Conservation (phyloP, 2,797 vertebrate genomes). For the Brotula barbata region DNA sequence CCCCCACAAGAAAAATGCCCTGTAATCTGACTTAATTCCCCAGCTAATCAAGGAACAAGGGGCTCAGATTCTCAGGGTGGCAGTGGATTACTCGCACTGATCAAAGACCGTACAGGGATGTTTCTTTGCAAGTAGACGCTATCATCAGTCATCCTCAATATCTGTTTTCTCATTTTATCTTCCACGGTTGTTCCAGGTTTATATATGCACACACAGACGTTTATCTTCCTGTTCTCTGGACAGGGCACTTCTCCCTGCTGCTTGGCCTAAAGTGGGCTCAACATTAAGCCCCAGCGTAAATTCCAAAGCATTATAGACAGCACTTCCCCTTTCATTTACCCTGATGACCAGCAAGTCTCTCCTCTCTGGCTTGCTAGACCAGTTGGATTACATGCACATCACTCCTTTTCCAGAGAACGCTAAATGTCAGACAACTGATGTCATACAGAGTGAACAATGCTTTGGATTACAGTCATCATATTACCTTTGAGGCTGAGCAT, state of each 20-base stretch:
- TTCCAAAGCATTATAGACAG: constrained; percentile 44
- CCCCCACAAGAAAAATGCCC: constrained; percentile 71
- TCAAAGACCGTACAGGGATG: too few relatives aligned
- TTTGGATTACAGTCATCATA: constrained; percentile 33
- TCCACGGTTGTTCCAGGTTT: constrained; percentile 16
- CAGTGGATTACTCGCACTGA: too few relatives aligned
- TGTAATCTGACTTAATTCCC: constrained; percentile 77
- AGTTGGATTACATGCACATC: constrained; percentile 12
- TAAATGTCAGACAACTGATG: background rate
- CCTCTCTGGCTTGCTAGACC: constrained; percentile 15
- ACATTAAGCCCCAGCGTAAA: constrained; percentile 50
- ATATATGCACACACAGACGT: too few relatives aligned
- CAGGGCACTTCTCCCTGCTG: constrained; percentile 22
- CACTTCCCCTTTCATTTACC: constrained; percentile 55
- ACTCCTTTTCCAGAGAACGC: constrained; percentile 7
- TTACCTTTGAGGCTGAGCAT: too few relatives aligned
- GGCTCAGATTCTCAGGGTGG: constrained; percentile 42
- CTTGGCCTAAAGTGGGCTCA: constrained; percentile 37
- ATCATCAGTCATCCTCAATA: constrained; percentile 11
- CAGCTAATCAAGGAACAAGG: constrained; percentile 65
- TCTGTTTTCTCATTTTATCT: constrained; percentile 29
- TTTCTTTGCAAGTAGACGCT: constrained; percentile 3
- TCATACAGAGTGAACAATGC: constrained; percentile 9
- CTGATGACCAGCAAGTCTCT: constrained; percentile 36
- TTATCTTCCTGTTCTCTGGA: too few relatives aligned